These are phyloP conservation scores for Picus viridis DNA, from an alignment of 2,797 vertebrate genomes.

Conservation along the genomic window DNA sequence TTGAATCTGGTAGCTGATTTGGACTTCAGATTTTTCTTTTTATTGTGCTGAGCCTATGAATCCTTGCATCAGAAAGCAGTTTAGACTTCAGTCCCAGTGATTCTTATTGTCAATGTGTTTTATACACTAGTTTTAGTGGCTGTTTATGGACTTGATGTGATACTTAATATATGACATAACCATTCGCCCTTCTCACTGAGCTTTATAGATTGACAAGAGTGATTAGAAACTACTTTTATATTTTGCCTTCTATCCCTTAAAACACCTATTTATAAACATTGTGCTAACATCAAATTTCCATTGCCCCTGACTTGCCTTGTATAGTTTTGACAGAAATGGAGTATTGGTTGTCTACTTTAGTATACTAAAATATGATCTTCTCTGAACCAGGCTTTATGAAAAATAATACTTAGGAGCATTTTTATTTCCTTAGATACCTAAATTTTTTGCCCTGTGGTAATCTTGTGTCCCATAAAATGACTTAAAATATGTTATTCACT, in stretches of 20 bases:
- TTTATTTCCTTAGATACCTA: neutral
- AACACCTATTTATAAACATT: neutral
- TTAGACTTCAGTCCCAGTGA: neutral
- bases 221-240: neutral
- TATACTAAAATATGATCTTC: neutral
- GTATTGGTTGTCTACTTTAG: neutral
- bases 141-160: conserved; percentile 24
- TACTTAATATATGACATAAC: conserved; percentile 14
- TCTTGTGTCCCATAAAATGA: neutral
- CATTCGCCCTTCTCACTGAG: neutral
- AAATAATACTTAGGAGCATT: neutral
- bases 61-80: neutral
- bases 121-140: conserved; percentile 13
- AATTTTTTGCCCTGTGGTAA: neutral
- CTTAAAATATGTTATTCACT: neutral
- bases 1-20: neutral
- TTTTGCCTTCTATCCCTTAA: neutral
- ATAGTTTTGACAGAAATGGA: conserved; percentile 20
- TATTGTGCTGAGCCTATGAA: neutral
- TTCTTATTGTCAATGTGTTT: neutral
- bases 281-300: neutral
- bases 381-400: neutral
- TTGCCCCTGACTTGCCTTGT: neutral
- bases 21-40: neutral
- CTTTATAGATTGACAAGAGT: neutral